Evolutionary conservation across 2,797 vertebrate genomes (phyloP), one percentile per base, ranked within the genome.

Genomic region (Malurus splendens): DNA sequence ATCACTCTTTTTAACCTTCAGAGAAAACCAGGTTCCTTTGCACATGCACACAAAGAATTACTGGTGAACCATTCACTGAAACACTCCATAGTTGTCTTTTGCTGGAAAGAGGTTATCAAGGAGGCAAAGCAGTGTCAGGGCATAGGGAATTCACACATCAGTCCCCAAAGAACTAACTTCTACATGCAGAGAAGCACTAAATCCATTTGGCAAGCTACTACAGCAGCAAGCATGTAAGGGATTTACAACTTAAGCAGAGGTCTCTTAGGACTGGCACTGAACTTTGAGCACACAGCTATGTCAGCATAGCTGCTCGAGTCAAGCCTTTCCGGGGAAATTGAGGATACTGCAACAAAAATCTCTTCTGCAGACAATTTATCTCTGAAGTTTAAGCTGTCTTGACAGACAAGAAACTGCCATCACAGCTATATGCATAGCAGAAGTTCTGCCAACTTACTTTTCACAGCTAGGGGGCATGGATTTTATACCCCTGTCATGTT

Each of bases 181-280:
- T 36, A 68, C 19, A 50, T 0, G 3, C 41, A 72, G 45, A 78
- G 52, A 81, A 88, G n/a, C 38, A 85, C 54, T 59, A 89, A 89
- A 84, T 64, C 59, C 77, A 82, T 79, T 74, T 93, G 87, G 85
- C 76, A 91, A 90, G 54, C 41, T 75, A 77, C 74, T 76, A 76
- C n/a, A 81, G 88, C 55, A 86, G 67, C 45, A 86, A 80, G 38
- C 11, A 5, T 36, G n/a, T 70, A 85, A 60, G 25, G 73, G 78
- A 74, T 89, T 87, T 42, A 87, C 59, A 84, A 77, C 73, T 82
- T 55, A 86, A 71, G 62, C 0, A 0, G 12, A 30, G 27, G 39
- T 80, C 93, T 92, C 86, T n/a, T 30, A 77, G 82, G 93, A 87
- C 47, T 68, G 81, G 48, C 47, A 23, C 6, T 38, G 72, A 90